phyloP scores from a whole-genome alignment of 2,113 vertebrate species.

The Semnornis frantzii region DNA sequence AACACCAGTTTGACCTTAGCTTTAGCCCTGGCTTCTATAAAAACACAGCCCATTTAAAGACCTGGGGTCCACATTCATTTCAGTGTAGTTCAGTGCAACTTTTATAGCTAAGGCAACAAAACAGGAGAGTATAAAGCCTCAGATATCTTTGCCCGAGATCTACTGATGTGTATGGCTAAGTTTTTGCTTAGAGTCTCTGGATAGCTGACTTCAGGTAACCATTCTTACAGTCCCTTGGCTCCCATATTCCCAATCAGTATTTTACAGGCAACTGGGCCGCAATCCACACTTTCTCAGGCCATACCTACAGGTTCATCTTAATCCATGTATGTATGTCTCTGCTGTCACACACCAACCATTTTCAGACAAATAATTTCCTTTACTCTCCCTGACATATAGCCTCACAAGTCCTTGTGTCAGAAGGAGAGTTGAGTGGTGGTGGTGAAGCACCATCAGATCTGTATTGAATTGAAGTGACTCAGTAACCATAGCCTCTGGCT shows the following conservation, averaged over 20 bases:
- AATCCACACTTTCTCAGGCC: neutral
- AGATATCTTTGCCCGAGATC: neutral
- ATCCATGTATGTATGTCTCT: neutral
- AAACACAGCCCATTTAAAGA: neutral
- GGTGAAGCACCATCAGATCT: neutral
- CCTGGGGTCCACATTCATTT: neutral
- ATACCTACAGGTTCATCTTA: neutral
- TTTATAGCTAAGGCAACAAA: neutral
- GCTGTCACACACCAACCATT: neutral
- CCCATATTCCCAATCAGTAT: neutral
- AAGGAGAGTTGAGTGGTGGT: neutral
- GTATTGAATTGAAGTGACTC: neutral
- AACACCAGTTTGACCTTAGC: neutral
- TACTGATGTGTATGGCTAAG: fast-evolving
- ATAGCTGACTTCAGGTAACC: fast-evolving
- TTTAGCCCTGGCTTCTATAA: neutral
- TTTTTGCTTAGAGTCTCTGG: neutral
- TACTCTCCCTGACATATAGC: no score
- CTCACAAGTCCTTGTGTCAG: neutral
- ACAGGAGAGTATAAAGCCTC: neutral
- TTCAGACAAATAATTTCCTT: neutral
- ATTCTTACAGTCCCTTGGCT: neutral
- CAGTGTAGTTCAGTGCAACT: neutral
- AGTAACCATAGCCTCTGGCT: neutral
- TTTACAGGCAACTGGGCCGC: neutral